Conservation (phyloP, 1,140 invertebrate species). For the Caenorhabditis latens region DNA sequence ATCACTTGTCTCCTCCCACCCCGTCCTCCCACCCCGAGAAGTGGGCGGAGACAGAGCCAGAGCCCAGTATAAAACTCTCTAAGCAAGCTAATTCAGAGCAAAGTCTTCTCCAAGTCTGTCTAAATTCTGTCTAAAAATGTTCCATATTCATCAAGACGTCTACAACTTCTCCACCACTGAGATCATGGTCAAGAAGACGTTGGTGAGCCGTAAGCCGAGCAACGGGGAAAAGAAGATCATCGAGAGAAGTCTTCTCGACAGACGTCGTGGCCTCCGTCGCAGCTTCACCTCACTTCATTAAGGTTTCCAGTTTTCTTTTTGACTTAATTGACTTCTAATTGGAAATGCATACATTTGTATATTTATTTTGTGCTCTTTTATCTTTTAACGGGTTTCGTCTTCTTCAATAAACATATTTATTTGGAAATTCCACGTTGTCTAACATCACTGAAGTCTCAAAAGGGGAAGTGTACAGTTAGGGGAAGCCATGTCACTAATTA, state of each 20-base stretch:
- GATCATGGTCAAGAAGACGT: constrained; percentile 34
- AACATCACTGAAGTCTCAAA: too few relatives aligned
- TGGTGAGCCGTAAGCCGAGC: constrained; percentile 28
- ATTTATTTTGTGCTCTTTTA: not conserved
- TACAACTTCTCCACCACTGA: constrained; percentile 31
- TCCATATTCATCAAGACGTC: constrained; percentile 42
- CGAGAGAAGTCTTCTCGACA: constrained; percentile 7
- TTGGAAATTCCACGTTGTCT: not conserved
- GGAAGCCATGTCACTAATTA: too few relatives aligned
- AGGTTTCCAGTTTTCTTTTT: not conserved
- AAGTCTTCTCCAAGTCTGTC: not conserved
- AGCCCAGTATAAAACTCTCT: too few relatives aligned
- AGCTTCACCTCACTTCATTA: constrained; percentile 33
- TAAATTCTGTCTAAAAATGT: not conserved
- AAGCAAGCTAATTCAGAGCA: too few relatives aligned
- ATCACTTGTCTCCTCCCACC: too few relatives aligned
- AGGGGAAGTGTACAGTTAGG: too few relatives aligned
- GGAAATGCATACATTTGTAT: not conserved
- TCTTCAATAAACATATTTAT: constrained; percentile 44
- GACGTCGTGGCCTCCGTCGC: constrained; percentile 23
- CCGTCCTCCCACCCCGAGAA: too few relatives aligned
- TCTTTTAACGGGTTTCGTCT: not conserved
- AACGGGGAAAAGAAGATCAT: constrained; percentile 47
- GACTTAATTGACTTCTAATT: not conserved
- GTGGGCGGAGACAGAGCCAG: too few relatives aligned